These are phyloP conservation scores for Rhynchomys soricoides DNA, from an alignment of 2,113 vertebrate genomes.

Conservation along the genomic window DNA sequence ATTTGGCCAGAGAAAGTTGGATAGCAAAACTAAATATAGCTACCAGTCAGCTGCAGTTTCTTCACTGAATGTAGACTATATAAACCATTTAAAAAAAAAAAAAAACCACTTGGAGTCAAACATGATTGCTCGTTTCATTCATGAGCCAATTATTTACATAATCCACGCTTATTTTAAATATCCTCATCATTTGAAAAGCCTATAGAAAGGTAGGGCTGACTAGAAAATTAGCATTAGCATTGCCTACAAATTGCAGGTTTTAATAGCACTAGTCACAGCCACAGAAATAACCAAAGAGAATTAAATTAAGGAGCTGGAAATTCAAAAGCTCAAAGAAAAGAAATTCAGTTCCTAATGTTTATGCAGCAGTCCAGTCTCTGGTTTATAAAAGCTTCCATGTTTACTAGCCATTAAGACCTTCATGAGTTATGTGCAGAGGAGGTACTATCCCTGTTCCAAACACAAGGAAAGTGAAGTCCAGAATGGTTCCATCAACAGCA, in stretches of 20 bases:
- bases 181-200: neutral
- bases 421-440: neutral
- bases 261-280: conserved; percentile 61
- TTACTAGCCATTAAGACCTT: neutral
- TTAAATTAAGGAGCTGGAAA: conserved; percentile 59
- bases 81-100: neutral
- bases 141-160: conserved; percentile 50
- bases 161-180: conserved; percentile 59
- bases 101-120: conserved; percentile 40
- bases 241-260: conserved; percentile 67
- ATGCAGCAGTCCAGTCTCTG: neutral
- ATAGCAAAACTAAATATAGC: conserved; percentile 40
- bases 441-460: neutral
- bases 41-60: neutral
- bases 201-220: conserved; percentile 59
- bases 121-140: conserved; percentile 52
- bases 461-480: neutral
- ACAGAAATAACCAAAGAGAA: conserved; percentile 64
- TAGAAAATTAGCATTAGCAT: conserved; percentile 63
- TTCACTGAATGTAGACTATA: neutral
- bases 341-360: neutral
- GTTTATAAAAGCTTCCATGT: neutral
- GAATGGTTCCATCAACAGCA: neutral
- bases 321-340: neutral
- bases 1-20: neutral